Evolutionary conservation across 2,113 vertebrate species (phyloP).

Genomic region (Galbula dea): DNA sequence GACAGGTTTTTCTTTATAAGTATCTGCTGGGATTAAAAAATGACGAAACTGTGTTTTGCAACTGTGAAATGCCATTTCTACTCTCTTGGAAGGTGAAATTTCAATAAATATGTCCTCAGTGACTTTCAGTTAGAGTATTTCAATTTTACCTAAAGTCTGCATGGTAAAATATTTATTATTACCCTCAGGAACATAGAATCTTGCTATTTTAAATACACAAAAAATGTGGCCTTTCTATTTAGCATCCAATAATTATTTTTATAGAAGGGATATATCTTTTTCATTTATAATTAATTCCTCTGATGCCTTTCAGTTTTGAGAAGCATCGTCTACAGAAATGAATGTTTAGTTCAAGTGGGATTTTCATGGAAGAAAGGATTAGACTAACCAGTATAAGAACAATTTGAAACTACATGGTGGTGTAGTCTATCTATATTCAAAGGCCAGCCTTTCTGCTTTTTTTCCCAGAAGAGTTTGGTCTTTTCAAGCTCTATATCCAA

Average conservation of each 20-base stretch:
- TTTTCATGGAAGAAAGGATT: neutral
- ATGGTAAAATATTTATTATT: neutral
- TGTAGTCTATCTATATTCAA: neutral
- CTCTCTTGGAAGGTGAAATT: neutral
- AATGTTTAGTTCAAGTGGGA: neutral
- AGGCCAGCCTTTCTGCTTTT: neutral
- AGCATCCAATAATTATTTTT: neutral
- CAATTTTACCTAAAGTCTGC: neutral
- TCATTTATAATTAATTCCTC: conserved; percentile 5
- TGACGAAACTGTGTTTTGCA: neutral
- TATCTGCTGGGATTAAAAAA: neutral
- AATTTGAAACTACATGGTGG: neutral
- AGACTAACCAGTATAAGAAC: neutral
- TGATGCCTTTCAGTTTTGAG: neutral
- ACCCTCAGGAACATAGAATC: neutral
- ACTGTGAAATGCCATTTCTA: neutral
- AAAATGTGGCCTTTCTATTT: neutral
- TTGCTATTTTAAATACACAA: conserved; percentile 19
- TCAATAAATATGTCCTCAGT: neutral
- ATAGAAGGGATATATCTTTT: neutral
- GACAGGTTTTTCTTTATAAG: neutral
- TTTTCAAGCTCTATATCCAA: neutral
- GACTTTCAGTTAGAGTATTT: neutral
- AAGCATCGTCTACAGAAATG: fast-evolving
- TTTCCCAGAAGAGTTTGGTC: neutral